Conservation (phyloP, 2,113 vertebrate genomes). For the Sigmodon hispidus region DNA sequence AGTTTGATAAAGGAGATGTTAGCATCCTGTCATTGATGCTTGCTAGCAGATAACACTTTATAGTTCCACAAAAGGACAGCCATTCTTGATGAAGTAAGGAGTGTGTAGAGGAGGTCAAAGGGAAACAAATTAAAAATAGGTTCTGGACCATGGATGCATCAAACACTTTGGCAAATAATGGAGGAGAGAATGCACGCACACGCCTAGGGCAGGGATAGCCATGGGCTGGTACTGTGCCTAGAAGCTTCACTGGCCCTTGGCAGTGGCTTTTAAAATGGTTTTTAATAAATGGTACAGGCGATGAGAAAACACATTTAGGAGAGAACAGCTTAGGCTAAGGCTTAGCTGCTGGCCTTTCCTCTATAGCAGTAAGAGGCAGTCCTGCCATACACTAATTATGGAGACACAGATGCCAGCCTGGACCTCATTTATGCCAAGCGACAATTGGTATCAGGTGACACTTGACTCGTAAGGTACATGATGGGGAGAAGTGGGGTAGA, state of each 20-base stretch:
- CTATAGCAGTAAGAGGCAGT: neutral
- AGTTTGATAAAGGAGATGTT: neutral
- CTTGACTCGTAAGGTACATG: neutral
- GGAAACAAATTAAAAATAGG: neutral
- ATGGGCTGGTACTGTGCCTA: neutral
- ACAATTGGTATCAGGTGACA: neutral
- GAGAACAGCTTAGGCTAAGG: neutral
- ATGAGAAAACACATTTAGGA: neutral
- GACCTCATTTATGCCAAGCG: neutral
- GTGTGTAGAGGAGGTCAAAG: neutral
- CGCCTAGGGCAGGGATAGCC: neutral
- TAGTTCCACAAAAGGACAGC: neutral
- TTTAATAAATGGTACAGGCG: neutral
- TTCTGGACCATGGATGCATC: neutral
- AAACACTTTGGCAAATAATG: neutral
- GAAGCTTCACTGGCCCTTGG: neutral
- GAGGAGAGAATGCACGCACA: fast-evolving
- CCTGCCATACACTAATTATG: neutral
- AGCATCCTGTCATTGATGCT: neutral
- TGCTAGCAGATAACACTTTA: neutral
- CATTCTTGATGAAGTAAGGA: neutral
- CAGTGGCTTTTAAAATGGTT: neutral
- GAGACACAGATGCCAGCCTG: neutral
- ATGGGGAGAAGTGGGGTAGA: neutral
- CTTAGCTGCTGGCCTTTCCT: too few relatives aligned